phyloP scores from a whole-genome alignment of 2,113 vertebrate species.

The Hoplias malabaricus region DNA sequence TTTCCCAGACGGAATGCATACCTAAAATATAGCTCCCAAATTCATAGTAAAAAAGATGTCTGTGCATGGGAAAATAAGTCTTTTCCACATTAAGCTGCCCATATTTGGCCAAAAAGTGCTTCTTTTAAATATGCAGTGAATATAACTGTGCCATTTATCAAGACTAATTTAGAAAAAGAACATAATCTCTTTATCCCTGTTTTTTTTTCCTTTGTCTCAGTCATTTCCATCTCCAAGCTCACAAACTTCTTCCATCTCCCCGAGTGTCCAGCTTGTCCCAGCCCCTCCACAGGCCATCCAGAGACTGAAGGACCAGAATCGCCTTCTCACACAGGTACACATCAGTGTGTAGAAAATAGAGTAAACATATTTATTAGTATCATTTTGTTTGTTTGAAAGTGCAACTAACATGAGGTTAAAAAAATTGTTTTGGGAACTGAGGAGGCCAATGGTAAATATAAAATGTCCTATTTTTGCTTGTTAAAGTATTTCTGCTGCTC shows the following conservation, averaged over 20 bases:
- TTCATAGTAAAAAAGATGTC: background rate
- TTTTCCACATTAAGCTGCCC: background rate
- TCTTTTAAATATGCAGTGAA: too few relatives aligned
- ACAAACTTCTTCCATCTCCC: conserved; percentile 40
- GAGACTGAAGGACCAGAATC: conserved; percentile 94
- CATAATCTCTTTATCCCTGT: background rate
- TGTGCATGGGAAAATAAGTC: background rate
- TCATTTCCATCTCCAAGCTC: conserved; percentile 55
- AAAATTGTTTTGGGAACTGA: too few relatives aligned
- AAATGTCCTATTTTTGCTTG: too few relatives aligned
- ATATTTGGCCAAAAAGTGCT: too few relatives aligned
- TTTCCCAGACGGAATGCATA: background rate
- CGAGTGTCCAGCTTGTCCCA: conserved; percentile 55
- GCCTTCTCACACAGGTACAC: conserved; percentile 92
- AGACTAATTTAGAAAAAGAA: background rate
- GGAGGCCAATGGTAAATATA: too few relatives aligned
- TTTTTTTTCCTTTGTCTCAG: conserved; percentile 53
- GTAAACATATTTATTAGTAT: background rate
- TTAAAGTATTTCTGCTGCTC: too few relatives aligned
- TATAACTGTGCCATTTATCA: background rate
- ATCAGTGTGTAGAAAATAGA: too few relatives aligned
- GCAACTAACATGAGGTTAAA: too few relatives aligned
- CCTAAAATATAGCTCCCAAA: background rate
- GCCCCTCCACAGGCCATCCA: conserved; percentile 82
- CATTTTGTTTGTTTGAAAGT: background rate